These are phyloP conservation scores for Pycnonotus jocosus DNA, from an alignment of 2,113 vertebrate genomes.

Conservation along the genomic window DNA sequence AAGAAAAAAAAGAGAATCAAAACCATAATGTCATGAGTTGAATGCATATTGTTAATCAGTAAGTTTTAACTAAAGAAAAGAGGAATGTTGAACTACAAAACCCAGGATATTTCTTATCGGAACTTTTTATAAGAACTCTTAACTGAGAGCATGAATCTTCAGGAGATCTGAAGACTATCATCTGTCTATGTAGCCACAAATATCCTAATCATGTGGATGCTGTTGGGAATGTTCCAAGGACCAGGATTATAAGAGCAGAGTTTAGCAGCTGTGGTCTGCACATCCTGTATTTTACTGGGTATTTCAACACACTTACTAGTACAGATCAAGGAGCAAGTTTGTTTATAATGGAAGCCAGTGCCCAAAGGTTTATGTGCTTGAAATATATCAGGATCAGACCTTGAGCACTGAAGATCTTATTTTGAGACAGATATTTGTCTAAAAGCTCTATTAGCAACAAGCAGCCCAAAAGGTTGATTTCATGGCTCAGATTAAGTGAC, in stretches of 20 bases:
- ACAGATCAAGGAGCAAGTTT: neutral
- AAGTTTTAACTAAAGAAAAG: neutral
- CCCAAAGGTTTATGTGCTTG: neutral
- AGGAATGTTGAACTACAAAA: neutral
- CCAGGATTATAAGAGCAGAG: neutral
- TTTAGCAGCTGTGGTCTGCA: neutral
- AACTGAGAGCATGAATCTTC: neutral
- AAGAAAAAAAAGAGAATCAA: neutral
- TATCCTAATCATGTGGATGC: neutral
- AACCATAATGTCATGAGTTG: neutral
- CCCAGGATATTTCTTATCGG: neutral
- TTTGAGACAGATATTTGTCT: neutral
- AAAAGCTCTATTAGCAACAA: neutral
- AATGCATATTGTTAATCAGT: neutral
- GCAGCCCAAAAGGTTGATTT: neutral
- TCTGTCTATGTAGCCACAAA: neutral
- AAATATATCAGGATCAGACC: neutral
- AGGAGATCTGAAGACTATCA: neutral
- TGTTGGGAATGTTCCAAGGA: neutral
- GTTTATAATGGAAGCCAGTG: neutral
- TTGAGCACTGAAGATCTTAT: neutral
- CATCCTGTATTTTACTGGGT: neutral
- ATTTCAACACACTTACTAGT: neutral
- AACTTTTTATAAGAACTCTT: neutral
- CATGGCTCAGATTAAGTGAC: neutral